phyloP scores from a whole-genome alignment of 1,140 invertebrate genomes.

The Aphaenogaster floridana region DNA sequence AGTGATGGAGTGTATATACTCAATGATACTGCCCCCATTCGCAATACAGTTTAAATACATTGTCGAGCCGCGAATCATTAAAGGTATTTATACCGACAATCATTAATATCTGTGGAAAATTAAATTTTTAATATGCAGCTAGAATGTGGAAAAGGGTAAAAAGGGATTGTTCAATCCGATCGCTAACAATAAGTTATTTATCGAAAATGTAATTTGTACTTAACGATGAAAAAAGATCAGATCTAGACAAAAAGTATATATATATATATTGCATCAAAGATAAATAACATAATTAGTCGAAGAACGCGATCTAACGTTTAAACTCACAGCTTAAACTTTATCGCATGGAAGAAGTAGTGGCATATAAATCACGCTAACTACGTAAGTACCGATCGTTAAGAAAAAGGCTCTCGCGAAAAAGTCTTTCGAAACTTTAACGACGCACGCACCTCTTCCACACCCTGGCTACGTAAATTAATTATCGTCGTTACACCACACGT shows the following conservation, averaged over 20 bases:
- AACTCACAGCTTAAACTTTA: conserved; percentile 22
- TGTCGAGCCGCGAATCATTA: conserved; percentile 5
- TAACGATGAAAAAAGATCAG: background rate
- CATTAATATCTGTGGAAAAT: conserved; percentile 4
- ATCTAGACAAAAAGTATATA: background rate
- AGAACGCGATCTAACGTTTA: background rate
- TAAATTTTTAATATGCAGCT: background rate
- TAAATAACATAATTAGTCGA: conserved; percentile 35
- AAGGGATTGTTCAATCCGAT: background rate
- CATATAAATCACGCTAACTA: conserved; percentile 55
- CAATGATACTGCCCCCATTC: background rate
- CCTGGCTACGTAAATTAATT: conserved; percentile 46
- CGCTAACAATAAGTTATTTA: background rate
- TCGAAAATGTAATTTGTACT: background rate
- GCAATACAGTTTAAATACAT: conserved; percentile 21
- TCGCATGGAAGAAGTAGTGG: conserved; percentile 19
- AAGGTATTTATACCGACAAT: background rate
- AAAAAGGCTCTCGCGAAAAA: conserved; percentile 39
- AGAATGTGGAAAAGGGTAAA: background rate
- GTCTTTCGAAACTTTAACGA: conserved; percentile 45
- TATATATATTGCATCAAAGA: background rate
- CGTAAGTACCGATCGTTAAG: conserved; percentile 44
- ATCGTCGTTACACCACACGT: conserved; percentile 45
- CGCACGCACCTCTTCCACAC: background rate
- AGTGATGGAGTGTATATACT: conserved; percentile 1